Evolutionary conservation across 1,140 invertebrate species (phyloP).

Genomic region (Atopsyche davidsoni): DNA sequence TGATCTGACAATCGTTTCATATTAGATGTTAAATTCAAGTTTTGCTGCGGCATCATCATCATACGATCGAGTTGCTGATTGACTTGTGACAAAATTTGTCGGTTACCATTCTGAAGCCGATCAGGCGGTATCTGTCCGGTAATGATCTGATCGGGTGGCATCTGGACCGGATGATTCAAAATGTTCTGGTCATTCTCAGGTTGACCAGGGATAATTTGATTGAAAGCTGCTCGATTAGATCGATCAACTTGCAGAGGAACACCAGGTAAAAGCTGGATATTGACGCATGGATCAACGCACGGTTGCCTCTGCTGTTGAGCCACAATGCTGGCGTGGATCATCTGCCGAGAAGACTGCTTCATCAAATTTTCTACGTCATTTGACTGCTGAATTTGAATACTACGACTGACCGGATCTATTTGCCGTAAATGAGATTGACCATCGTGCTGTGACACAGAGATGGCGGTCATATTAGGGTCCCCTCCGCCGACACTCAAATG

Average conservation of each 20-base stretch:
- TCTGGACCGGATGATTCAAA: conserved; percentile 8
- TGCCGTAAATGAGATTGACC: too few species aligned
- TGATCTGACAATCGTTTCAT: conserved; percentile 10
- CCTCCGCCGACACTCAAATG: conserved; percentile 6
- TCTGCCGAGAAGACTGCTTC: conserved; percentile 8
- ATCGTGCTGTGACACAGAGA: conserved; percentile 12
- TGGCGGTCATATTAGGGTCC: conserved; percentile 8
- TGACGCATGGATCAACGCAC: conserved; percentile 6
- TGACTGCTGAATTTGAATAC: conserved; percentile 8
- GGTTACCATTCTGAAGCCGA: neutral
- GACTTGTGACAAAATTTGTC: neutral
- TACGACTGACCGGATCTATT: too few species aligned
- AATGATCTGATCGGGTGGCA: conserved; percentile 12
- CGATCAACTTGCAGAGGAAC: conserved; percentile 7
- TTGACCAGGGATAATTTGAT: conserved; percentile 13
- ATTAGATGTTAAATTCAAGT: conserved; percentile 2
- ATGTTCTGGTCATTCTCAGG: conserved; percentile 10
- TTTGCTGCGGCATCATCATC: conserved; percentile 14
- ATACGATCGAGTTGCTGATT: conserved; percentile 3
- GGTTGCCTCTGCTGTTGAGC: conserved; percentile 3
- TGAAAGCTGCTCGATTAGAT: conserved; percentile 3
- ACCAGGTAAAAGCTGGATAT: conserved; percentile 1
- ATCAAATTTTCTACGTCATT: conserved; percentile 11
- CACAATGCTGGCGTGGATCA: conserved; percentile 10
- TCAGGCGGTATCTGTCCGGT: conserved; percentile 13